Evolutionary conservation across 2,113 vertebrate genomes (phyloP).

Genomic region (Apteryx mantelli): DNA sequence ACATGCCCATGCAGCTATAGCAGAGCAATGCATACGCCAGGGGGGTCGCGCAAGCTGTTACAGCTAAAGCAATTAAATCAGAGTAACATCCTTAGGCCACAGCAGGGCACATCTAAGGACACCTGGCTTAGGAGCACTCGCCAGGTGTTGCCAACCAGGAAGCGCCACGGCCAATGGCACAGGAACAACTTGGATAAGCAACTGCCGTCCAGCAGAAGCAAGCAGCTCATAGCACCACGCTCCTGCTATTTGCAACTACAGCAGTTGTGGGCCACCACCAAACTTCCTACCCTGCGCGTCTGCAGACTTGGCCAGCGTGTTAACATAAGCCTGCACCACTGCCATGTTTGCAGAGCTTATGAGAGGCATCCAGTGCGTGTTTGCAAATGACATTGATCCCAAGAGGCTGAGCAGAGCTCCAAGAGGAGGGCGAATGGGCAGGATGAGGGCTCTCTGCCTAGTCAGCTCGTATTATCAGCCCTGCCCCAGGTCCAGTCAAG

Average conservation of each 20-base stretch:
- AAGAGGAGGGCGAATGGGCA: not conserved
- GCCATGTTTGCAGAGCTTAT: not conserved
- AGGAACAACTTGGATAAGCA: accelerated
- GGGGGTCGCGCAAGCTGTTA: not conserved
- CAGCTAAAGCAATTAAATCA: not conserved
- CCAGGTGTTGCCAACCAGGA: not conserved
- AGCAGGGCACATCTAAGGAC: not conserved
- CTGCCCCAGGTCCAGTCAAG: not conserved
- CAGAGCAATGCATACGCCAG: accelerated
- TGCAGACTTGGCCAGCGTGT: too few relatives aligned
- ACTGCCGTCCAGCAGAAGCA: too few relatives aligned
- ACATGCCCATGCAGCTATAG: not conserved
- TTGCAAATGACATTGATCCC: not conserved
- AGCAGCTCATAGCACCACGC: not conserved
- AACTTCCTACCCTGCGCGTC: too few relatives aligned
- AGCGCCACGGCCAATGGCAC: accelerated
- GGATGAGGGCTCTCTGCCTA: not conserved
- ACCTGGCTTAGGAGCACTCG: not conserved
- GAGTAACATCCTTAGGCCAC: accelerated
- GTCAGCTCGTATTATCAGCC: not conserved
- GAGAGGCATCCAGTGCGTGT: not conserved
- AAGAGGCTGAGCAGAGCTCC: not conserved
- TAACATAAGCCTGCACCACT: not conserved
- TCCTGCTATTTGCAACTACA: not conserved
- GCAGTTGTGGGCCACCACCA: not conserved